Evolutionary conservation across 2,113 vertebrate genomes (phyloP).

Genomic region (Bubo bubo): DNA sequence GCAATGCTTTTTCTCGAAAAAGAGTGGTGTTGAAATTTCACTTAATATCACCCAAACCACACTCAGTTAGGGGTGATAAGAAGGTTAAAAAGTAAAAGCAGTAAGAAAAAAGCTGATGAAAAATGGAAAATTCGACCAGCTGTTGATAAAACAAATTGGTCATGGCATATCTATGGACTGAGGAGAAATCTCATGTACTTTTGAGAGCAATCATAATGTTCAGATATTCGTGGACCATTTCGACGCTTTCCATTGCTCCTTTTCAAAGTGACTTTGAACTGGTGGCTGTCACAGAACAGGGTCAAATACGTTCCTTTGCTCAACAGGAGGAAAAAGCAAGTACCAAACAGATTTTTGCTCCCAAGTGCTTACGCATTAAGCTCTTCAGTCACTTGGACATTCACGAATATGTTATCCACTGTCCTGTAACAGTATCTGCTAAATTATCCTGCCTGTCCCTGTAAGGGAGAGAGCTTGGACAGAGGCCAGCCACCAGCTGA

Average conservation of each 20-base stretch:
- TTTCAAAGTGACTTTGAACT: not conserved
- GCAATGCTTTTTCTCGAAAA: not conserved
- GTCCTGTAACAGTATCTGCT: slow-evolving; percentile 10
- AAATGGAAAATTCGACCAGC: not conserved
- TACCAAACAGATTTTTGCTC: not conserved
- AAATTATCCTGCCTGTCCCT: slow-evolving; percentile 21
- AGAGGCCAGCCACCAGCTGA: slow-evolving; percentile 48
- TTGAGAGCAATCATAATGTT: not conserved
- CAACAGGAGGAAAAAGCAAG: not conserved
- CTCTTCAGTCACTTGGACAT: not conserved
- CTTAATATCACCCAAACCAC: not conserved
- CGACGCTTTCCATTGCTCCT: rapidly evolving
- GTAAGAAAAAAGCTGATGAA: not conserved
- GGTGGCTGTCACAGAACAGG: not conserved
- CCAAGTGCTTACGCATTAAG: not conserved
- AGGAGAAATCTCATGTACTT: not conserved
- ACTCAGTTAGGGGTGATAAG: not conserved
- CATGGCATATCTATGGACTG: not conserved
- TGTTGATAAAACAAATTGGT: not conserved
- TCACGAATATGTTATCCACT: not conserved
- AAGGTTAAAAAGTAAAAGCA: slow-evolving; percentile 6
- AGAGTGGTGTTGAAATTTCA: not conserved
- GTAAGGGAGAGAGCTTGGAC: not conserved
- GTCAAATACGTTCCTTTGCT: not conserved
- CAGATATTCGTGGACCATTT: not conserved